Evolutionary conservation across 2,797 vertebrate genomes (phyloP).

Genomic region (Myotis vivesi): DNA sequence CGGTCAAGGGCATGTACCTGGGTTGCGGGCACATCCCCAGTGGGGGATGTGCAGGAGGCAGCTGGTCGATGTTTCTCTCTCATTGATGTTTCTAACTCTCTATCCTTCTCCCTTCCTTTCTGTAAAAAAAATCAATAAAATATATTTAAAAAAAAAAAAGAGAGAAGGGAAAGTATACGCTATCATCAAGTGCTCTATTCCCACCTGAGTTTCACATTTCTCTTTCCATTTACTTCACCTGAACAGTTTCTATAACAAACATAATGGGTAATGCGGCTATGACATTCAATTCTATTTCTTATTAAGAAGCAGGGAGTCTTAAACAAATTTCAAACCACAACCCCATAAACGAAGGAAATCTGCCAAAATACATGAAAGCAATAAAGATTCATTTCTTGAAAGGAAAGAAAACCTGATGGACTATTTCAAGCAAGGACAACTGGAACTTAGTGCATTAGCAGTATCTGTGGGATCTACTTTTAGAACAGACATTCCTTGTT

Average conservation of each 20-base stretch:
- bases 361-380: constrained; percentile 59
- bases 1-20: too few relatives aligned
- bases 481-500: constrained; percentile 63
- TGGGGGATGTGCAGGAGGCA: too few relatives aligned
- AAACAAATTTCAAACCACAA: constrained; percentile 59
- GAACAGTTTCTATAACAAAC: constrained; percentile 60
- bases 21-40: too few relatives aligned
- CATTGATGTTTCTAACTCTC: too few relatives aligned
- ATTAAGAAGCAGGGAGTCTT: constrained; percentile 64
- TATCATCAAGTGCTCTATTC: not conserved
- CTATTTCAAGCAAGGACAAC: constrained; percentile 36
- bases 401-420: constrained; percentile 36
- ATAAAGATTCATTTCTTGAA: constrained; percentile 49
- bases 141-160: too few relatives aligned
- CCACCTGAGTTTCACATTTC: constrained; percentile 51
- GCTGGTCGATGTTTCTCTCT: too few relatives aligned
- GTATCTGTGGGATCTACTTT: constrained; percentile 59
- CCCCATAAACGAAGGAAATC: constrained; percentile 55
- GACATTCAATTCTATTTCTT: not conserved
- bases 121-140: too few relatives aligned
- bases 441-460: constrained; percentile 10
- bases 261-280: constrained; percentile 5
- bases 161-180: not conserved
- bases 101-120: too few relatives aligned
- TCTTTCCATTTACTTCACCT: constrained; percentile 44